phyloP scores from a whole-genome alignment of 1,140 invertebrate genomes.

The Neoseiulus cucumeris region DNA sequence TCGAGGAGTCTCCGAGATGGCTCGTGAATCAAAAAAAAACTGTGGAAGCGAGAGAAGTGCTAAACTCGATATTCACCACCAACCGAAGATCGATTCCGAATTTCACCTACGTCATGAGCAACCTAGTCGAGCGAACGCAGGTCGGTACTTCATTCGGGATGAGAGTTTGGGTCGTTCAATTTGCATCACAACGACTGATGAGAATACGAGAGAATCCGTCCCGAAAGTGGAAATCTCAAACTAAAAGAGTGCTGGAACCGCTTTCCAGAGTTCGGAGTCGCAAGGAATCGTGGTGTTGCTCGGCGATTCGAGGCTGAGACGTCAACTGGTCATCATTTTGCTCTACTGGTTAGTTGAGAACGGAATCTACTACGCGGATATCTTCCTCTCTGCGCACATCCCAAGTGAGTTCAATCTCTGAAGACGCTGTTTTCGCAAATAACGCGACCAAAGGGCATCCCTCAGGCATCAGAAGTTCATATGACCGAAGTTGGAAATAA shows the following conservation, averaged over 20 bases:
- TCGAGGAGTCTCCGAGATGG: constrained; percentile 8
- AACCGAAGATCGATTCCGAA: neutral
- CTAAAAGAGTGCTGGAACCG: too few species aligned
- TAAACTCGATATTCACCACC: constrained; percentile 5
- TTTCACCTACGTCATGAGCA: neutral
- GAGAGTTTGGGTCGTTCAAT: too few species aligned
- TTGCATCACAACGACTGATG: too few species aligned
- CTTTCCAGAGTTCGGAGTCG: neutral
- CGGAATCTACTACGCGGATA: constrained; percentile 6
- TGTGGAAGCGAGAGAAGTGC: neutral
- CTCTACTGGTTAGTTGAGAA: constrained; percentile 2
- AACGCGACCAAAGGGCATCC: too few species aligned
- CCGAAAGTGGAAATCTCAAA: too few species aligned
- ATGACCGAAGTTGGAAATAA: too few species aligned
- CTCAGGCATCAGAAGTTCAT: too few species aligned
- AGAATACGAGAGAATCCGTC: too few species aligned
- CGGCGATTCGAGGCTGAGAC: neutral
- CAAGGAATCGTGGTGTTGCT: neutral
- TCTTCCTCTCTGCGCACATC: neutral
- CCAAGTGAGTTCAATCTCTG: neutral
- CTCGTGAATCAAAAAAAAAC: neutral
- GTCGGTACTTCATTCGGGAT: neutral
- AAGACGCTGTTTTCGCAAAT: neutral
- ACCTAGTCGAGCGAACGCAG: neutral
- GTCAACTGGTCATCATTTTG: neutral